phyloP scores from a whole-genome alignment of 2,797 vertebrate species.

The Hypotaenidia okinawae region DNA sequence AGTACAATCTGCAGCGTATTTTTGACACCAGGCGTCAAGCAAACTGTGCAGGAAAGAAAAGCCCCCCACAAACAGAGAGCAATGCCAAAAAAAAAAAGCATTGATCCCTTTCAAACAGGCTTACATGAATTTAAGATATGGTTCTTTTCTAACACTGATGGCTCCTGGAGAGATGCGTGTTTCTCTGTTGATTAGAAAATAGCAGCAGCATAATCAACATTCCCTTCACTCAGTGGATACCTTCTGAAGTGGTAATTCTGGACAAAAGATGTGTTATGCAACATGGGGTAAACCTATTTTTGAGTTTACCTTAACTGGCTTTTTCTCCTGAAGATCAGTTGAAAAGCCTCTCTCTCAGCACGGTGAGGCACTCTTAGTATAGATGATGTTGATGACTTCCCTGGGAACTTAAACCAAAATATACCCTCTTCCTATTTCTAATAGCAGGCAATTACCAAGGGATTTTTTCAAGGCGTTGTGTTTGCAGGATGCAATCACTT shows the following conservation, averaged over 20 bases:
- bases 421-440: not conserved
- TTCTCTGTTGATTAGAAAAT: not conserved
- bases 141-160: not conserved
- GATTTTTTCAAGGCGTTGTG: not conserved
- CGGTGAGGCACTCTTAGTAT: not conserved
- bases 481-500: not conserved
- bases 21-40: not conserved
- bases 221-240: not conserved
- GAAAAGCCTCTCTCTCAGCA: not conserved
- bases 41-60: not conserved
- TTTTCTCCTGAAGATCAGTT: not conserved
- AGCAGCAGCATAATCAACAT: not conserved
- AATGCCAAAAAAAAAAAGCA: not conserved
- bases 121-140: not conserved
- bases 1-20: not conserved
- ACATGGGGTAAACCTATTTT: not conserved
- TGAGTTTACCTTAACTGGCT: not conserved
- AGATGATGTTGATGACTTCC: not conserved
- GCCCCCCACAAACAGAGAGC: accelerated
- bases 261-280: not conserved
- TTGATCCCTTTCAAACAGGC: not conserved
- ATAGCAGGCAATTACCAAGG: not conserved
- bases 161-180: not conserved
- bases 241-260: not conserved
- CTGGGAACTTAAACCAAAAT: not conserved